A percentile compares a stretch with the other conserved stretches of the same genome.
Conservation (phyloP, 2,797 vertebrate genomes). For the Sebastes cheni region DNA sequence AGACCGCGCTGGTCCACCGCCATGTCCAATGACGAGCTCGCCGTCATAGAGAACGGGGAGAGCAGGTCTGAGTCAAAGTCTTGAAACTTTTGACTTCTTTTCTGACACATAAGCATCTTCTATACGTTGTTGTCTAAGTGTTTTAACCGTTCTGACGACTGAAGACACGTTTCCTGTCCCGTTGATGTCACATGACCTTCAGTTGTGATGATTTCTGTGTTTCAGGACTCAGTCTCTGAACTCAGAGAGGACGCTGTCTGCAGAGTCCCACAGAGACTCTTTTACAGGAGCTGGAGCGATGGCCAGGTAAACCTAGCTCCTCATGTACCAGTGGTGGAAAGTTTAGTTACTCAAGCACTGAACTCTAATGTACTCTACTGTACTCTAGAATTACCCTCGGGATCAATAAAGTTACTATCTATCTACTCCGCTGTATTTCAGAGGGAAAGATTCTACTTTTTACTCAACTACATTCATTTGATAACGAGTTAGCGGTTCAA, state of each 20-base stretch:
- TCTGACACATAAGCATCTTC: background rate
- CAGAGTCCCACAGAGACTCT: constrained; percentile 75
- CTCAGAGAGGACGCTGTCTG: constrained; percentile 73
- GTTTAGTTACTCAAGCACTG: no score
- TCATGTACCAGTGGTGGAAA: background rate
- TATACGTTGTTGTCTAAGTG: background rate
- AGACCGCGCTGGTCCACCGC: constrained; percentile 64
- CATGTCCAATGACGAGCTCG: constrained; percentile 79
- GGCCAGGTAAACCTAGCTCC: constrained; percentile 84
- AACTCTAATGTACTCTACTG: background rate
- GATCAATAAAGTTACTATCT: no score
- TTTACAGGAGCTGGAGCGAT: constrained; percentile 81
- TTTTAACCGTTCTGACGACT: background rate
- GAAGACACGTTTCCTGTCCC: background rate
- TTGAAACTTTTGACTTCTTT: background rate
- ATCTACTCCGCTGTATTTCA: background rate
- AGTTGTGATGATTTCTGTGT: constrained; percentile 27
- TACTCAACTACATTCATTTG: background rate
- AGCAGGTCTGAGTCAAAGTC: constrained; percentile 81
- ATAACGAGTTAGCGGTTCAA: background rate
- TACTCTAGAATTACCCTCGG: background rate
- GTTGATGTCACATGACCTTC: background rate
- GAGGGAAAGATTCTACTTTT: background rate
- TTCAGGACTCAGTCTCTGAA: constrained; percentile 81
- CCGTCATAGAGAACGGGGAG: constrained; percentile 84